Percentiles rank a stretch among this genome's conserved stretches.
Evolutionary conservation across 2,888 invertebrate species (phyloP).

Genomic region (Nesidiocoris tenuis): DNA sequence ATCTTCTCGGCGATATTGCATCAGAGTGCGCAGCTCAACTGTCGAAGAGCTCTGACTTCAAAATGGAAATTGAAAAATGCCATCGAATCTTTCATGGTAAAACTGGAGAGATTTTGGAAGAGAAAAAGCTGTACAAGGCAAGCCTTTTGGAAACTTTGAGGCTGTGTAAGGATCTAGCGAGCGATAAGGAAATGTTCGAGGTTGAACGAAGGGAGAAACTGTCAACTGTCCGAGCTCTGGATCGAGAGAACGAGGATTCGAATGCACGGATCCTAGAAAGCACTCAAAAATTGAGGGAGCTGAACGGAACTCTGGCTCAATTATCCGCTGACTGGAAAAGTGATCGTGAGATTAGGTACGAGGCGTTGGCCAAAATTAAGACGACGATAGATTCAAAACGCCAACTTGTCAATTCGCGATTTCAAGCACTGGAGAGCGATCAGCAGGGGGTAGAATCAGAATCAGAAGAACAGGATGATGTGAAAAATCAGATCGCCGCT

Average conservation of each 20-base stretch:
- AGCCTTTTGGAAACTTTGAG: background rate
- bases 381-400: no score
- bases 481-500: background rate
- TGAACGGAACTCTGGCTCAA: no score
- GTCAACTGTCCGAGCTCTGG: background rate
- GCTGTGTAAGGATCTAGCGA: background rate
- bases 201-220: background rate
- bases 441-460: background rate
- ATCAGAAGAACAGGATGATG: background rate
- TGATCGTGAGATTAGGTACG: no score
- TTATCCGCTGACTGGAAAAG: no score
- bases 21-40: background rate
- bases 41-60: background rate
- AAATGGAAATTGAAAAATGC: background rate
- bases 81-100: background rate
- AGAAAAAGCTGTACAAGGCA: background rate
- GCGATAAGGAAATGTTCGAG: background rate
- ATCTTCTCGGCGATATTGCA: background rate
- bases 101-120: background rate
- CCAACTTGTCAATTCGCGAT: no score
- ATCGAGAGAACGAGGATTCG: background rate
- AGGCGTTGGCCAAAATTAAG: no score
- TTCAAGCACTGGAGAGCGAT: no score
- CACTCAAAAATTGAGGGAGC: background rate
- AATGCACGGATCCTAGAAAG: background rate